Percentiles rank a stretch among this genome's conserved stretches.
phyloP scores from a whole-genome alignment of 2,113 vertebrate species.

The Mesocricetus auratus region DNA sequence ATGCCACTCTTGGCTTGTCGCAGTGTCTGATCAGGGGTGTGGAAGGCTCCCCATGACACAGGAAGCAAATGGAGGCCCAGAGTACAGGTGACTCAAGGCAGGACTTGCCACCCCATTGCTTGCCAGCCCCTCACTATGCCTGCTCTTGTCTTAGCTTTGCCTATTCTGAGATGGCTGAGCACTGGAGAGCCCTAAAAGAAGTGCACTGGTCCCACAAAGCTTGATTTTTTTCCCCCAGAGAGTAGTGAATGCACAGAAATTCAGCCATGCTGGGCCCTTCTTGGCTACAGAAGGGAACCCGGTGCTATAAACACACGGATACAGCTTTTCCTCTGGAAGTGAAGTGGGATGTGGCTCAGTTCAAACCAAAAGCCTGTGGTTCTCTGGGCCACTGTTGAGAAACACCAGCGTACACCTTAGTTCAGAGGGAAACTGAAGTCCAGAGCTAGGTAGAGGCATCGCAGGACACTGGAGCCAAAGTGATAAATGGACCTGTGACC shows the following conservation, averaged over 20 bases:
- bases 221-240: not conserved
- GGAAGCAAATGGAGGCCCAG: not conserved
- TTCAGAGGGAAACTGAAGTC: not conserved
- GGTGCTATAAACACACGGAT: not conserved
- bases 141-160: accelerated
- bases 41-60: not conserved
- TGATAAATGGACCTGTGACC: not conserved
- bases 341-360: not conserved
- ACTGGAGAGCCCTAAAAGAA: not conserved
- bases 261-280: not conserved
- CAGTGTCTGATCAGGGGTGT: not conserved
- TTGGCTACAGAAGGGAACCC: accelerated
- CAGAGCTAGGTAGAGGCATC: not conserved
- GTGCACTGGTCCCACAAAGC: not conserved
- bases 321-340: not conserved
- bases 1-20: accelerated
- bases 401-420: not conserved
- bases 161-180: not conserved
- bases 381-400: not conserved
- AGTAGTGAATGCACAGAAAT: too few species aligned
- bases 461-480: not conserved
- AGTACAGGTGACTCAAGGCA: not conserved
- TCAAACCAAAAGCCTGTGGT: not conserved
- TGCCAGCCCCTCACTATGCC: not conserved
- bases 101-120: not conserved